Evolutionary conservation across 2,888 invertebrate species (phyloP).

Genomic region (Acleris cristana): DNA sequence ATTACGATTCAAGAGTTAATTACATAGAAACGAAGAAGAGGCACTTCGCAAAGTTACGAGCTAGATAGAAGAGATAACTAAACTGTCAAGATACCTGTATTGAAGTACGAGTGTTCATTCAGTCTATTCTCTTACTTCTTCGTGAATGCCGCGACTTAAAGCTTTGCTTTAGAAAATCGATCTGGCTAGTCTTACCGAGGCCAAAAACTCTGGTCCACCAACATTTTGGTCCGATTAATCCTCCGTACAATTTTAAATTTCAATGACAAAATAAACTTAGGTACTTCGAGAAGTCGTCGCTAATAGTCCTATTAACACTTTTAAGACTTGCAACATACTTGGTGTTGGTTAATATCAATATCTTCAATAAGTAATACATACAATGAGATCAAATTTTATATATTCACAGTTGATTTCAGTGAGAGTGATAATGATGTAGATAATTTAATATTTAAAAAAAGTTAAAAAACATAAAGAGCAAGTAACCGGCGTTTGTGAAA

Average conservation of each 20-base stretch:
- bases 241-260: slow-evolving; percentile 44
- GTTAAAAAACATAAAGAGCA: slow-evolving; percentile 40
- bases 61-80: slow-evolving; percentile 54
- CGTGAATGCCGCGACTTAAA: slow-evolving; percentile 76
- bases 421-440: slow-evolving; percentile 53
- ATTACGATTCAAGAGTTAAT: slow-evolving; percentile 38
- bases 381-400: slow-evolving; percentile 77
- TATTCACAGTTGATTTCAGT: slow-evolving; percentile 63
- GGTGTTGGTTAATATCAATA: slow-evolving; percentile 61
- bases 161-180: slow-evolving; percentile 71
- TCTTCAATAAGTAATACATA: slow-evolving; percentile 72
- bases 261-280: slow-evolving; percentile 43
- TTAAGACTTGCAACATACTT: slow-evolving; percentile 53
- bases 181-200: slow-evolving; percentile 59
- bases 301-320: slow-evolving; percentile 48
- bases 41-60: slow-evolving; percentile 35
- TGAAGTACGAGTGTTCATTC: slow-evolving; percentile 77
- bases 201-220: slow-evolving; percentile 59
- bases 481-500: neutral
- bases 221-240: slow-evolving; percentile 69
- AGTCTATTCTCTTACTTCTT: slow-evolving; percentile 75
- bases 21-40: slow-evolving; percentile 33
- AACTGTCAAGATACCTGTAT: slow-evolving; percentile 76
- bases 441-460: slow-evolving; percentile 49
- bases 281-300: slow-evolving; percentile 48